phyloP scores from a whole-genome alignment of 2,113 vertebrate species.

The Nerophis ophidion region DNA sequence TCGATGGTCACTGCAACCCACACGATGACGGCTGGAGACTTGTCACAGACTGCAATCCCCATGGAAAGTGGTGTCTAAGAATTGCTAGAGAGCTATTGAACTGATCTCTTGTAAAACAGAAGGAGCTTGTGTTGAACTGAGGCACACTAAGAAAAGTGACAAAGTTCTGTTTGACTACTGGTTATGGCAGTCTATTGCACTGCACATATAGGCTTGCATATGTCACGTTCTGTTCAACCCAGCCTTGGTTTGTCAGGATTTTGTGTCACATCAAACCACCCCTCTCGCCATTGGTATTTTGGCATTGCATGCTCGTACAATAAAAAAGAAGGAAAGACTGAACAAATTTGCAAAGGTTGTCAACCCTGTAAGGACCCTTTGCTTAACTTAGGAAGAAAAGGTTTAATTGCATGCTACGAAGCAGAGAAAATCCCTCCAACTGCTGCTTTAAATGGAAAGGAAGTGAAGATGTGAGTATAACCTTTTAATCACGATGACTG shows the following conservation, averaged over 20 bases:
- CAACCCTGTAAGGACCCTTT: neutral
- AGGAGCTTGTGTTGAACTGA: neutral
- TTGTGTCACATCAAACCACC: conserved; percentile 21
- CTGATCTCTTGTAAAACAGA: conserved; percentile 39
- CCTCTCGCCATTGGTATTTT: conserved; percentile 12
- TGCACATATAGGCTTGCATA: too few relatives aligned
- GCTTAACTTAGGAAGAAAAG: conserved; percentile 17
- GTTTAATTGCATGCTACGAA: conserved; percentile 16
- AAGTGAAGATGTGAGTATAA: neutral
- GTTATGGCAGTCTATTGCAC: too few relatives aligned
- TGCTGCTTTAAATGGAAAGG: conserved; percentile 15
- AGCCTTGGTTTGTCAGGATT: neutral
- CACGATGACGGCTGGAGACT: too few relatives aligned
- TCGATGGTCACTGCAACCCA: too few relatives aligned
- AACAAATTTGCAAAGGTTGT: conserved; percentile 11
- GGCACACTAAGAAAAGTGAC: too few relatives aligned
- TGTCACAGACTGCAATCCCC: conserved; percentile 47
- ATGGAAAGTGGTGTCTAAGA: conserved; percentile 57
- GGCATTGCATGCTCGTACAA: neutral
- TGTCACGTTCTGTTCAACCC: neutral
- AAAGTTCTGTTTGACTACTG: neutral
- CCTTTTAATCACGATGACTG: conserved; percentile 2
- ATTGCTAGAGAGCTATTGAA: conserved; percentile 45
- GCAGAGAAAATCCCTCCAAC: conserved; percentile 14
- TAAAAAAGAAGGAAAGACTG: neutral